Base-by-base conservation (phyloP, 1,140 invertebrate genomes). In the Aphaenogaster ashmeadi region DNA sequence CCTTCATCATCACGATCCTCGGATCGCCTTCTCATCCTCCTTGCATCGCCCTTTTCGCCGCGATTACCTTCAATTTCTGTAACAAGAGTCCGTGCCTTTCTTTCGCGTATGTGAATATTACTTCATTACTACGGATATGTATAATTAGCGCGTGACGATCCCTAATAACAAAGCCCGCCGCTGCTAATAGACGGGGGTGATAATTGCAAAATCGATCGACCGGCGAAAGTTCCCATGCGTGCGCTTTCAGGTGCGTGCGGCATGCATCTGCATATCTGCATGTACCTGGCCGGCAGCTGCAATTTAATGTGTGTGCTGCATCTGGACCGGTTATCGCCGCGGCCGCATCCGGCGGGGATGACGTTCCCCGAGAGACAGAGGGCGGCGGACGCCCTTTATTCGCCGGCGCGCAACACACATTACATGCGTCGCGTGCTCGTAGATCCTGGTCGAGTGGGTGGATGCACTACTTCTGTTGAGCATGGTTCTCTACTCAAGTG, bases 51-150 rank as follows among this genome's bases (percentile, higher is more conserved):
- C 36, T 21, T 36, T 36, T 21, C 41, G 54, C 21, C 50, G 41
- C n/a, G 58, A 84, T 84, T 75, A 75, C 52, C 69, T 47, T 75
- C 69, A 60, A 60, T 75, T 74, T 75, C 69, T 60, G 80, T 50
- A 84, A 75, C 80, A 60, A 60, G 69, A 84, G 54, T 27, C 13
- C 4, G 41, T 54, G 18, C 3, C n/a, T 41, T 36, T 41, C 74
- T 74, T 74, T 77, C 21, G 8, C 18, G 38, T 62, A 36, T 18
- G 44, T 13, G 41, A 54, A 21, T 60, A 74, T 84, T 84, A 74
- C 69, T 75, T 75, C 33, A 84, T 84, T 71, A 84, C 13, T 62
- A 44, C 52, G 54, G n/a, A 74, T 60, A 15, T 21, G 27, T 50
- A 84, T 84, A 75, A 84, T 84, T 75, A 84, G 54, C 64, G 62